phyloP scores from a whole-genome alignment of 2,888 invertebrate genomes.

The Machimus rusticus region DNA sequence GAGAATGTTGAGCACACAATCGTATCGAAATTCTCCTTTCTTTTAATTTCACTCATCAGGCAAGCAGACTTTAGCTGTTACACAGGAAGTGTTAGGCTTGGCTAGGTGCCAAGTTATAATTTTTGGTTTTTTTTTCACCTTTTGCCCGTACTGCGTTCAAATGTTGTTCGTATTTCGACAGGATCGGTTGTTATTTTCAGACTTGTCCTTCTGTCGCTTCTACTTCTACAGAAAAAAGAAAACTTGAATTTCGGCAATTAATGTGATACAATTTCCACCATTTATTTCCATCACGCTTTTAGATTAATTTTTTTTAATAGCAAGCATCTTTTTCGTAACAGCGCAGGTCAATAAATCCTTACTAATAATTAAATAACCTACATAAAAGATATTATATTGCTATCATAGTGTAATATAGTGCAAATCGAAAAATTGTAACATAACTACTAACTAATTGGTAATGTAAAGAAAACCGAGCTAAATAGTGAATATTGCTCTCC shows the following conservation, averaged over 20 bases:
- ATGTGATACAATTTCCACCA: not conserved
- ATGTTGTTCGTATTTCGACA: slow-evolving; percentile 35
- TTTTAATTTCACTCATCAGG: not conserved
- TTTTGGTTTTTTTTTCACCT: slow-evolving; percentile 34
- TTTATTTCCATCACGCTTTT: not conserved
- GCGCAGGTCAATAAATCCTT: not conserved
- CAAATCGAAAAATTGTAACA: too few relatives aligned
- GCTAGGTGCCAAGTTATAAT: slow-evolving; percentile 8
- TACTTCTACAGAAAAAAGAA: not conserved
- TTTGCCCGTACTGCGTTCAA: slow-evolving; percentile 15
- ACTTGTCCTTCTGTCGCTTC: not conserved
- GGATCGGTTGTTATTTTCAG: slow-evolving; percentile 26
- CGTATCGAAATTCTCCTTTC: not conserved
- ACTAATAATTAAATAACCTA: not conserved
- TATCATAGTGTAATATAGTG: too few relatives aligned
- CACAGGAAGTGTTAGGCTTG: slow-evolving; percentile 27
- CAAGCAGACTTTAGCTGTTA: slow-evolving; percentile 22
- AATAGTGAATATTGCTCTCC: not conserved
- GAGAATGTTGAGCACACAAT: not conserved
- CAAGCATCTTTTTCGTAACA: not conserved
- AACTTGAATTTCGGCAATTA: not conserved
- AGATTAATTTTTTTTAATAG: too few relatives aligned
- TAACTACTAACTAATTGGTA: not conserved
- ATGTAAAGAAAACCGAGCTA: too few relatives aligned
- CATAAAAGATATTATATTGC: not conserved